Conservation (phyloP, 2,113 vertebrate species). For the Craseonycteris thonglongyai region DNA sequence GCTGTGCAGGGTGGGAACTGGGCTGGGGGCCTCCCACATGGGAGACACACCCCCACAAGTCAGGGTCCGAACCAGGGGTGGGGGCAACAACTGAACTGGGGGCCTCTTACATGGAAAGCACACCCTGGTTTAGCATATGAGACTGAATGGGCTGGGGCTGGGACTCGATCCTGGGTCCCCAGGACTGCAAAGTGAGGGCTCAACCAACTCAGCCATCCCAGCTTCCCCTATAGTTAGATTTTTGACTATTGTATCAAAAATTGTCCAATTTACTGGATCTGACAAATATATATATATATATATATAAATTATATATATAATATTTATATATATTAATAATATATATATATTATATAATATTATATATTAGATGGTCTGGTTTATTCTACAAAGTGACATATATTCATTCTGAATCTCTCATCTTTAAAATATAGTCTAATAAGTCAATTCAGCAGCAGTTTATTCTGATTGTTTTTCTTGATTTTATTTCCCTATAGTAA, state of each 20-base stretch:
- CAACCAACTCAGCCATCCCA: too few relatives aligned
- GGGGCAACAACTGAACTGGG: too few relatives aligned
- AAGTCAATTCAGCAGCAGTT: background rate
- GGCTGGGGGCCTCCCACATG: too few relatives aligned
- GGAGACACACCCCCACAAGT: too few relatives aligned
- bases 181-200: too few relatives aligned
- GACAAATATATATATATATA: background rate
- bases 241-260: background rate
- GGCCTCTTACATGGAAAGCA: too few relatives aligned
- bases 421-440: background rate
- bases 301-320: background rate
- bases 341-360: background rate
- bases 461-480: background rate
- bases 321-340: background rate
- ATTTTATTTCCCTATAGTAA: constrained; percentile 2
- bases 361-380: background rate
- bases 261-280: background rate
- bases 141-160: too few relatives aligned
- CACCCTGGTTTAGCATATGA: too few relatives aligned
- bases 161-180: too few relatives aligned
- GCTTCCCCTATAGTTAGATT: background rate
- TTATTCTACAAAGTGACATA: background rate
- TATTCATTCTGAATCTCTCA: background rate
- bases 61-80: too few relatives aligned
- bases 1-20: too few relatives aligned